Conservation (phyloP, 2,888 invertebrate species). For the Agriopis marginaria region DNA sequence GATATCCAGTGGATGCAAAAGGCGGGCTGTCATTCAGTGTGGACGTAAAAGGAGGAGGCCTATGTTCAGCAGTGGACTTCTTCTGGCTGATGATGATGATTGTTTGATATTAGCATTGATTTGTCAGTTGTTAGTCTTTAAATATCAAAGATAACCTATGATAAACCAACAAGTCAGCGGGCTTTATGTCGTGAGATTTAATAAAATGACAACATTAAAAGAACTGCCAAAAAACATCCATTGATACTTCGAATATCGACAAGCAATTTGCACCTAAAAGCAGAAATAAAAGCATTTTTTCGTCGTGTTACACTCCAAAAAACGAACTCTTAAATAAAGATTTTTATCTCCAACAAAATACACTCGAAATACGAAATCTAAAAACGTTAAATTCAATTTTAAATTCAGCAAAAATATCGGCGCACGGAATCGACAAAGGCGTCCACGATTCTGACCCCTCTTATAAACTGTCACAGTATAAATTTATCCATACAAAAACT, state of each 20-base stretch:
- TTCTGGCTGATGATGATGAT: no score
- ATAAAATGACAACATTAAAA: neutral
- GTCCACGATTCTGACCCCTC: conserved; percentile 30
- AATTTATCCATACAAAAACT: conserved; percentile 31
- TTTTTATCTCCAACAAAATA: conserved; percentile 49
- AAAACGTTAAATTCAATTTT: conserved; percentile 54
- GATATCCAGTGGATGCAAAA: no score
- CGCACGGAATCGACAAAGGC: conserved; percentile 38
- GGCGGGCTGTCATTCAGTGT: no score
- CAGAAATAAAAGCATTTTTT: conserved; percentile 32
- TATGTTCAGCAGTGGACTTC: no score
- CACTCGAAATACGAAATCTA: conserved; percentile 33
- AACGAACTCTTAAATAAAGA: conserved; percentile 47
- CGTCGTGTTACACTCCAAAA: conserved; percentile 34
- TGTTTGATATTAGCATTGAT: no score
- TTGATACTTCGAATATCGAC: conserved; percentile 7
- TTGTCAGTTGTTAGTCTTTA: no score
- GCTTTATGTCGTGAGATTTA: neutral
- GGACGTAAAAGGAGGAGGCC: no score
- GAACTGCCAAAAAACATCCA: conserved; percentile 1
- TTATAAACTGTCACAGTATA: conserved; percentile 30
- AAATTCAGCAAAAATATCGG: conserved; percentile 53
- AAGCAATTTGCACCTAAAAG: conserved; percentile 32
- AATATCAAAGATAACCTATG: no score
- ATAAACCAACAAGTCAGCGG: no score